Base-by-base conservation (phyloP, 2,888 invertebrate species). In the Anticlea derivata region DNA sequence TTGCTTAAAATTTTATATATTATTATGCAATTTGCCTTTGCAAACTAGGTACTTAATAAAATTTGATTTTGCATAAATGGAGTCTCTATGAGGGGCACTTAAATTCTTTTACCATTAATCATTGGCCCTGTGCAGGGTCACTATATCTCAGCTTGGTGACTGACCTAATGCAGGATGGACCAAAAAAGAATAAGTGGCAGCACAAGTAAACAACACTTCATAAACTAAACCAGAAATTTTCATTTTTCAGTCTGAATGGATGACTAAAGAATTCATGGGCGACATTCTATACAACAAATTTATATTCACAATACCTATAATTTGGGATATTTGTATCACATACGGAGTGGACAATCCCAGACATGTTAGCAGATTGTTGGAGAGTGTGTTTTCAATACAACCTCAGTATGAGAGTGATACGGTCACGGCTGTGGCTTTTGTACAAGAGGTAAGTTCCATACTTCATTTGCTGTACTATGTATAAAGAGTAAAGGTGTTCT, bases 281-380 rank as follows among this genome's bases (percentile, higher is more conserved):
- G 91, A 93, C 4, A 70, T 96, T n/a, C 73, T 97, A 37, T 96
- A 96, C 77, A 92, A 95, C 53, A 94, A 96, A 63, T 96, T 94
- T 78, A 86, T 97, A 58, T 94, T 96, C 66, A 96, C 97, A n/a
- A 92, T 97, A 58, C 96, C 97, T 0, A 94, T 95, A 70, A 80
- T 97, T 41, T 93, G 96, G 84, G 97, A 97, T 74, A 76, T 97
- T 7, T 94, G 96, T 69, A 91, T 94, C 29, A 86, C 95, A 5
- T 96, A 95, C 63, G 96, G 95, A 0, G 89, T 92, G 35, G 93
- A 92, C 38, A 96, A 96, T 70, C 68, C 82, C 0, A 69, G 75
- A 0, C 86, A 95, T 30, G 84, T 97, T 7, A 76, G 89, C 0
- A 92, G 93, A 63, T 91, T 97, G 61, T 72, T 97, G 23, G 84